Percentiles rank a stretch among this genome's conserved stretches.
These are phyloP conservation scores for Cabera pusaria DNA, from an alignment of 2,888 invertebrate genomes.

Conservation along the genomic window DNA sequence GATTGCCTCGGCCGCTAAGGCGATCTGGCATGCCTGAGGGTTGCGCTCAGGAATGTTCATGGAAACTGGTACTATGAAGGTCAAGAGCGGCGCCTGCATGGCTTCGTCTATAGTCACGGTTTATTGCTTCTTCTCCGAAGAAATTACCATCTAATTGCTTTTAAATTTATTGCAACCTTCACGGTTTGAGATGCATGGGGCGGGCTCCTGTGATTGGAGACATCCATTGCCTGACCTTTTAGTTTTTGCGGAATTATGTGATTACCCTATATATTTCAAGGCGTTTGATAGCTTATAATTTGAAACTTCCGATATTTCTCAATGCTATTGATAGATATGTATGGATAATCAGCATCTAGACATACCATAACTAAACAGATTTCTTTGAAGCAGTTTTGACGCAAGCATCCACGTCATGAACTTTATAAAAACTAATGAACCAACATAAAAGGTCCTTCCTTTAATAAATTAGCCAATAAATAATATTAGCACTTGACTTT, in stretches of 20 bases:
- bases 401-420: constrained; percentile 10
- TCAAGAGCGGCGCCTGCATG: constrained; percentile 58
- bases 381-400: constrained; percentile 16
- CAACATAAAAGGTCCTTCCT: constrained; percentile 51
- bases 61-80: constrained; percentile 42
- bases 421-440: constrained; percentile 26
- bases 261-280: constrained; percentile 10
- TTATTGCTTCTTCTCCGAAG: constrained; percentile 50
- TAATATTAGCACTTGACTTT: constrained; percentile 48
- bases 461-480: constrained; percentile 48
- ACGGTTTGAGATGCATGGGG: constrained; percentile 35
- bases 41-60: constrained; percentile 47
- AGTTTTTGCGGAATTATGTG: constrained; percentile 21
- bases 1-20: constrained; percentile 12
- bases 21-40: constrained; percentile 30
- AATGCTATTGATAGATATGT: too few species aligned
- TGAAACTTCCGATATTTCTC: too few species aligned
- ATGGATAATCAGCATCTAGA: too few species aligned
- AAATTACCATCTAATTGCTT: constrained; percentile 42
- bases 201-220: constrained; percentile 39
- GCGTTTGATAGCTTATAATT: constrained; percentile 7
- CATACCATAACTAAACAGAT: too few species aligned
- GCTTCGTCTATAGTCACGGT: constrained; percentile 46
- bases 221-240: constrained; percentile 16
- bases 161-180: constrained; percentile 46